These are phyloP conservation scores for Volucella inflata DNA, from an alignment of 2,888 invertebrate species.

Conservation along the genomic window DNA sequence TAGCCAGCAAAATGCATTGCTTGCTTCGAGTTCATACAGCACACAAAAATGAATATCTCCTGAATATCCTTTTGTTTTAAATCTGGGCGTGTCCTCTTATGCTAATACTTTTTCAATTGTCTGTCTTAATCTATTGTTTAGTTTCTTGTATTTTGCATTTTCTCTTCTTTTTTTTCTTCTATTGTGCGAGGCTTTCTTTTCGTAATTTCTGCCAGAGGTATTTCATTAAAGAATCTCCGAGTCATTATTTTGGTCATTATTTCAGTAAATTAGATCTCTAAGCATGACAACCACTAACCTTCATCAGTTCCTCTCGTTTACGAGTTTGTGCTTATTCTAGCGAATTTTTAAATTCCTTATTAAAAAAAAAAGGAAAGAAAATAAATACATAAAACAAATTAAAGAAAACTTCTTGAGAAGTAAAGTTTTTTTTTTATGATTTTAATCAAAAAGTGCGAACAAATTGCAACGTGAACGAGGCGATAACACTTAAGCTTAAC, in stretches of 20 bases:
- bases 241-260: conserved; percentile 34
- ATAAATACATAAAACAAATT: too few species aligned
- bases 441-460: conserved; percentile 60
- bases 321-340: conserved; percentile 3
- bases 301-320: conserved; percentile 13
- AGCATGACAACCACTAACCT: conserved; percentile 9
- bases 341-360: conserved; percentile 6
- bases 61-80: conserved; percentile 57
- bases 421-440: conserved; percentile 55
- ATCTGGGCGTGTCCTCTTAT: conserved; percentile 63
- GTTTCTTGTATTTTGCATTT: background rate
- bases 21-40: too few species aligned
- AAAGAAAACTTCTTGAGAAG: conserved; percentile 7
- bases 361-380: conserved; percentile 6
- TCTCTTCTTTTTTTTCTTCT: background rate
- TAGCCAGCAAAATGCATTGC: too few species aligned
- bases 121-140: too few species aligned
- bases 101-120: conserved; percentile 9
- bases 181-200: background rate
- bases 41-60: background rate
- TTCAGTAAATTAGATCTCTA: conserved; percentile 26
- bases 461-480: conserved; percentile 59
- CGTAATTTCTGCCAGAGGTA: background rate
- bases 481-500: conserved; percentile 49
- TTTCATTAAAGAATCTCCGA: conserved; percentile 4